Conservation (phyloP, 2,113 vertebrate species). For the Chrysemys picta region DNA sequence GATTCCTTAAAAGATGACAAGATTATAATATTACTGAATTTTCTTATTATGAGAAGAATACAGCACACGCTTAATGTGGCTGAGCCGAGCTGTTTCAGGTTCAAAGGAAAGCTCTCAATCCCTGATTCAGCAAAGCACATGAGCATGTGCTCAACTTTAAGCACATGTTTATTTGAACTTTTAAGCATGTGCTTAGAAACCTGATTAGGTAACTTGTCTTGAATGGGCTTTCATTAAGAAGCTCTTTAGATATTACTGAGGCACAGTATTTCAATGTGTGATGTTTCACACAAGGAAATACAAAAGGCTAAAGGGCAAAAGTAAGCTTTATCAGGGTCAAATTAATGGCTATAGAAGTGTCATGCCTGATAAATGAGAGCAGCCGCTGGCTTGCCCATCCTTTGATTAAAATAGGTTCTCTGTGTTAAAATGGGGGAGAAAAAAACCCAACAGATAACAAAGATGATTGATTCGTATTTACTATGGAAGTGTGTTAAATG, state of each 20-base stretch:
- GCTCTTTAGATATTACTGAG: background rate
- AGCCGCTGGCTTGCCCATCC: background rate
- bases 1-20: background rate
- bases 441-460: background rate
- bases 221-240: background rate
- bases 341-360: background rate
- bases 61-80: background rate
- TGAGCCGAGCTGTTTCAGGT: background rate
- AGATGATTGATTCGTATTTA: background rate
- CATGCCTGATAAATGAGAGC: background rate
- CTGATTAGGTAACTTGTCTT: background rate
- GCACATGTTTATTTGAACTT: background rate
- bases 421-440: background rate
- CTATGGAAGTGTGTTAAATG: background rate
- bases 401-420: background rate
- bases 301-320: background rate
- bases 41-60: background rate
- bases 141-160: background rate
- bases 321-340: background rate
- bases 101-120: background rate
- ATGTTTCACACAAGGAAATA: background rate
- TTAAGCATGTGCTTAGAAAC: background rate
- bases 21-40: fast-evolving
- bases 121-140: fast-evolving
- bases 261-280: background rate